phyloP scores from a whole-genome alignment of 2,888 invertebrate genomes.

The Drosophila subquinaria region DNA sequence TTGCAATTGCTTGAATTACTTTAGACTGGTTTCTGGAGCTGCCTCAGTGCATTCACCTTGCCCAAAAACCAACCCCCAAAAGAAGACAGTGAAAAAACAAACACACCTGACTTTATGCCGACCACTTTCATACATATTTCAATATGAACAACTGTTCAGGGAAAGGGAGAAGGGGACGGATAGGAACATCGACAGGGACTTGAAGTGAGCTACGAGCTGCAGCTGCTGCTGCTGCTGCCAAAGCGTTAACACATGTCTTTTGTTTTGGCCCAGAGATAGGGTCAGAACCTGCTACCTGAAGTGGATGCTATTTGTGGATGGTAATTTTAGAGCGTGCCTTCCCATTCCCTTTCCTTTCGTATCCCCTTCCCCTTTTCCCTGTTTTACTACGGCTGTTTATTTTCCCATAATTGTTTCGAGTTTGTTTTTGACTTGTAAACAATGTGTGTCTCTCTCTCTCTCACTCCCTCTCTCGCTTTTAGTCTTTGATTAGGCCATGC shows the following conservation, averaged over 20 bases:
- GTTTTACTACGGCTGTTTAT: slow-evolving; percentile 1
- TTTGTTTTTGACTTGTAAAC: slow-evolving; percentile 78
- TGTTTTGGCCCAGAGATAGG: slow-evolving; percentile 24
- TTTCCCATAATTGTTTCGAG: slow-evolving; percentile 43
- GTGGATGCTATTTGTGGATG: slow-evolving; percentile 47
- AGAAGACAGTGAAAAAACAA: slow-evolving; percentile 6
- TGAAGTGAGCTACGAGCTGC: slow-evolving; percentile 32
- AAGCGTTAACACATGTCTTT: slow-evolving; percentile 41
- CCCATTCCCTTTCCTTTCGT: too few species aligned
- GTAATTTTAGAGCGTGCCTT: slow-evolving; percentile 15
- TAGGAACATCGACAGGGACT: neutral
- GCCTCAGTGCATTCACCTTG: slow-evolving; percentile 73
- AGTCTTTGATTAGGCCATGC: slow-evolving; percentile 62
- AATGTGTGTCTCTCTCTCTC: slow-evolving; percentile 21
- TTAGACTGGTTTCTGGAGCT: slow-evolving; percentile 50
- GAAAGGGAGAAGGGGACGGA: slow-evolving; percentile 3
- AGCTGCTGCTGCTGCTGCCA: slow-evolving; percentile 50
- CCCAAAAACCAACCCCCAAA: slow-evolving; percentile 64
- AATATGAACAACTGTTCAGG: slow-evolving; percentile 46
- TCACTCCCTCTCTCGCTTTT: neutral
- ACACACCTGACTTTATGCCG: slow-evolving; percentile 67
- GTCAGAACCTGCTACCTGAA: slow-evolving; percentile 50
- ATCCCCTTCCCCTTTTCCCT: too few species aligned
- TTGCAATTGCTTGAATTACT: slow-evolving; percentile 58
- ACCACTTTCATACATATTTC: slow-evolving; percentile 50